Evolutionary conservation across 2,888 invertebrate genomes (phyloP).

Genomic region (Malacosoma neustria): DNA sequence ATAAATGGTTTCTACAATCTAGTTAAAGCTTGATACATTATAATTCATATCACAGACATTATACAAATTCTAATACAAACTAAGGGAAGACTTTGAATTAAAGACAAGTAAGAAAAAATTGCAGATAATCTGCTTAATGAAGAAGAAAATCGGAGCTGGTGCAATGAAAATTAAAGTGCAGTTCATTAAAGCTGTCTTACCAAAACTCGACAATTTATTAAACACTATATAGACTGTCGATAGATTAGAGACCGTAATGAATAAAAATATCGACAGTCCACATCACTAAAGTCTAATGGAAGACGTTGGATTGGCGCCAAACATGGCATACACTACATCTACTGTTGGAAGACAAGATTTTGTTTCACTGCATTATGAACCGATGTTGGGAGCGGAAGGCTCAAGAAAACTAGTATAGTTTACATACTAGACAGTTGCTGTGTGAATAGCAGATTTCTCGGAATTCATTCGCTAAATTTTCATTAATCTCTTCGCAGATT

Average conservation of each 20-base stretch:
- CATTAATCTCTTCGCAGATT: conserved; percentile 51
- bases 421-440: conserved; percentile 61
- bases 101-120: conserved; percentile 20
- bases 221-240: conserved; percentile 42
- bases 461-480: conserved; percentile 75
- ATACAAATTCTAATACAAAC: conserved; percentile 33
- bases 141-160: conserved; percentile 46
- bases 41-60: conserved; percentile 57
- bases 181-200: conserved; percentile 70
- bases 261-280: conserved; percentile 30
- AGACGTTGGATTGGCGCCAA: conserved; percentile 46
- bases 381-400: conserved; percentile 31
- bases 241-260: conserved; percentile 23
- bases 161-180: conserved; percentile 67
- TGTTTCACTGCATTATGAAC: conserved; percentile 64
- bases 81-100: conserved; percentile 62
- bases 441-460: conserved; percentile 70
- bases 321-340: conserved; percentile 48
- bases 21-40: conserved; percentile 54
- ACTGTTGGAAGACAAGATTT: conserved; percentile 70
- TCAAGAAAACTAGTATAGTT: conserved; percentile 46
- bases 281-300: conserved; percentile 65
- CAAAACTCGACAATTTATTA: conserved; percentile 63
- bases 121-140: conserved; percentile 16
- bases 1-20: conserved; percentile 21